Percentiles rank a stretch among this genome's conserved stretches.
Conservation (phyloP, 2,113 vertebrate genomes). For the Otolemur garnettii region DNA sequence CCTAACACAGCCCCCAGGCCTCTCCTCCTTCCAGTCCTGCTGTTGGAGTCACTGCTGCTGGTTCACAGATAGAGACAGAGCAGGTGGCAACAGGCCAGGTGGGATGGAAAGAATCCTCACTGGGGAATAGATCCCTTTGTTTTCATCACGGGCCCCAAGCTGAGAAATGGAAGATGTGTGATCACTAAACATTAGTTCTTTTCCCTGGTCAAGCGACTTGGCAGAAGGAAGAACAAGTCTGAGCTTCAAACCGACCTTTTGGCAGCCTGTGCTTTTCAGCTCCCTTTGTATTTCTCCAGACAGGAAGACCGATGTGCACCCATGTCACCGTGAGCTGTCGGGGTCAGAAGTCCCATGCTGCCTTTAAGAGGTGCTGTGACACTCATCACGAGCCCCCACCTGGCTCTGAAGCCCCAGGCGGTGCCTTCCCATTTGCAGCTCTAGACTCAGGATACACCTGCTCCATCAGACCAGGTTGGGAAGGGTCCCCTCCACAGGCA, state of each 20-base stretch:
- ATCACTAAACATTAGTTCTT: not conserved
- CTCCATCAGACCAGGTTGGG: not conserved
- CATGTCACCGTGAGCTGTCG: too few relatives aligned
- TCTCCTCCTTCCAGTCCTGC: not conserved
- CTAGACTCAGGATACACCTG: not conserved
- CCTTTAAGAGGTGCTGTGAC: not conserved
- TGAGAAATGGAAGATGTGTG: not conserved
- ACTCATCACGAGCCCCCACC: not conserved
- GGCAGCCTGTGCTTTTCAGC: not conserved
- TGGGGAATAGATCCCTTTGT: not conserved
- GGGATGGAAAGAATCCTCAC: not conserved
- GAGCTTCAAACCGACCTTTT: not conserved
- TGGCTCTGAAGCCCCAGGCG: accelerated
- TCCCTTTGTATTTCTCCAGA: not conserved
- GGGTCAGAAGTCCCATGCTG: not conserved
- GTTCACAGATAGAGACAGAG: not conserved
- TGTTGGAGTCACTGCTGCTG: not conserved
- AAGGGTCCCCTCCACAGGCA: not conserved
- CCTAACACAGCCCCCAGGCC: not conserved
- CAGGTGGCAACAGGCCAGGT: not conserved
- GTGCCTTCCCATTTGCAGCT: not conserved
- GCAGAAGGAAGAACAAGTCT: not conserved
- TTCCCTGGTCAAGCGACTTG: not conserved
- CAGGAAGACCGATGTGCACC: not conserved
- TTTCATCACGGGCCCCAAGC: not conserved